phyloP scores from a whole-genome alignment of 2,888 invertebrate genomes.

The Folsomia manolachei region DNA sequence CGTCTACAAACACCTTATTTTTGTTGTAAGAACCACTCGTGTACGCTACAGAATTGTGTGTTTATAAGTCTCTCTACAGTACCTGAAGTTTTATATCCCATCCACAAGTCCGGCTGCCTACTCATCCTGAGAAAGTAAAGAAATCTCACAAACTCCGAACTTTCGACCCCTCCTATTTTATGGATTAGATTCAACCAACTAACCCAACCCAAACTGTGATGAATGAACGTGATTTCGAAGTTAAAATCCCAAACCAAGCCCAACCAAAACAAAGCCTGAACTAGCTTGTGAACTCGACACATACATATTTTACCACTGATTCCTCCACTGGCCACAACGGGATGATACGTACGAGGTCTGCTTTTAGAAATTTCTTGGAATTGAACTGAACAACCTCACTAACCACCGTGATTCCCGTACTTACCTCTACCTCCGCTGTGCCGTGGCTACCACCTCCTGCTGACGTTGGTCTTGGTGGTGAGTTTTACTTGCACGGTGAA shows the following conservation, averaged over 20 bases:
- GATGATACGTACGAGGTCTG: too few species aligned
- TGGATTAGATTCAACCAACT: not conserved
- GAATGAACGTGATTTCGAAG: not conserved
- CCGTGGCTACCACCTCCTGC: not conserved
- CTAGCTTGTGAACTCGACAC: not conserved
- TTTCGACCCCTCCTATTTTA: not conserved
- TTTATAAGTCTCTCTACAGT: too few species aligned
- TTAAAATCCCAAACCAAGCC: too few species aligned
- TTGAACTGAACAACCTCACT: not conserved
- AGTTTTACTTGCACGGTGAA: too few species aligned
- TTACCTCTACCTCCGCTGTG: not conserved
- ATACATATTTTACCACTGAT: conserved; percentile 5
- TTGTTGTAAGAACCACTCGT: too few species aligned
- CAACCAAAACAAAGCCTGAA: not conserved
- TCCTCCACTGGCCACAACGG: not conserved
- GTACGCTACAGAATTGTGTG: too few species aligned
- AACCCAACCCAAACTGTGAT: not conserved
- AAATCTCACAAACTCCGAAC: conserved; percentile 6
- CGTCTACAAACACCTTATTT: too few species aligned
- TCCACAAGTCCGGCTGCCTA: too few species aligned
- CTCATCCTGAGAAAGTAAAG: not conserved
- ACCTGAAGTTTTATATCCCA: too few species aligned
- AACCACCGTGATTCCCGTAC: too few species aligned
- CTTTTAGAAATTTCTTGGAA: not conserved
- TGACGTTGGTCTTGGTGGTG: not conserved